Evolutionary conservation across 2,113 vertebrate species (phyloP).

Genomic region (Sturnus vulgaris): DNA sequence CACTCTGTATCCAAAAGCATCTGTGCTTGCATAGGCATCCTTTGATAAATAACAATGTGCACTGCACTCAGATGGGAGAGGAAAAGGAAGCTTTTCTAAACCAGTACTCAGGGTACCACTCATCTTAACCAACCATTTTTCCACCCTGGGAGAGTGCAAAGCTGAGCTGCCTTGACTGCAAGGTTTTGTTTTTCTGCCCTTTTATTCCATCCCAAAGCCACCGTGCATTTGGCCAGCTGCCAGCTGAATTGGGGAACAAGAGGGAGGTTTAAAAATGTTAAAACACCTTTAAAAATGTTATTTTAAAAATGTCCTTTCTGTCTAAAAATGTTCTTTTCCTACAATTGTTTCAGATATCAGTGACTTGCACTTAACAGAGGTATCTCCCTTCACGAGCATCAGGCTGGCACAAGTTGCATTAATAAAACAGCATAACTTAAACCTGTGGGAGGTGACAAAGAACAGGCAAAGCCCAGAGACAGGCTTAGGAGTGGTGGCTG

Average conservation of each 20-base stretch:
- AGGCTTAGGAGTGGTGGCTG: background rate
- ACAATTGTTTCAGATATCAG: background rate
- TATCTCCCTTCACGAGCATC: background rate
- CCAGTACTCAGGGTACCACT: background rate
- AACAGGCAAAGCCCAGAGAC: background rate
- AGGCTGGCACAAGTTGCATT: background rate
- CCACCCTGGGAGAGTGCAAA: background rate
- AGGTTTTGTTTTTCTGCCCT: background rate
- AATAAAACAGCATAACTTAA: background rate
- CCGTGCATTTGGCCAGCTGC: background rate
- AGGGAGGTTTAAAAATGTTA: background rate
- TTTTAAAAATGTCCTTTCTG: background rate
- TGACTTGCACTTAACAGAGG: background rate
- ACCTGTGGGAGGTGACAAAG: background rate
- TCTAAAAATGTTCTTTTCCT: background rate
- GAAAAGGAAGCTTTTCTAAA: background rate
- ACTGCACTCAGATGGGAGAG: background rate
- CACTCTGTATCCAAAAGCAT: slow-evolving; percentile 37
- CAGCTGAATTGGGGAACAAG: background rate
- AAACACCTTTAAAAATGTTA: background rate
- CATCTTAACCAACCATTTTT: background rate
- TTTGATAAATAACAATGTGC: background rate
- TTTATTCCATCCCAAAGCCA: background rate
- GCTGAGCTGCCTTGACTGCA: background rate
- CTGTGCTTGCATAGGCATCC: slow-evolving; percentile 29